These are phyloP conservation scores for Setophaga coronata DNA, from an alignment of 2,113 vertebrate species.

Conservation along the genomic window DNA sequence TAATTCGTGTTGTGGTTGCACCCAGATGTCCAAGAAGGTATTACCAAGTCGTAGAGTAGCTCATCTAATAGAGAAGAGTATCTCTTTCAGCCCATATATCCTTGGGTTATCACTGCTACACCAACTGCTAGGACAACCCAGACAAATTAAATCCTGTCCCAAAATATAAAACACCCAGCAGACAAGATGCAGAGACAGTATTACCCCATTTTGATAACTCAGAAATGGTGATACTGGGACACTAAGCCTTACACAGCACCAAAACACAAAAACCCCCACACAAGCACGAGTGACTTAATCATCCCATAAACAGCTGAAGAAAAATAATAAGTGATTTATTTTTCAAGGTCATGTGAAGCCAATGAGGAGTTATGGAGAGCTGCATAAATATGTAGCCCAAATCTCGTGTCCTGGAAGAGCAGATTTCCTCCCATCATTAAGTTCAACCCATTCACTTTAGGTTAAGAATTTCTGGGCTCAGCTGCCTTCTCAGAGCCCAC, in stretches of 20 bases:
- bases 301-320: neutral
- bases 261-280: neutral
- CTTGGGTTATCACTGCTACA: neutral
- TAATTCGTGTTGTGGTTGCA: neutral
- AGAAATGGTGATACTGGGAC: neutral
- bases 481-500: neutral
- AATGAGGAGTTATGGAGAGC: neutral
- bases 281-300: neutral
- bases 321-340: neutral
- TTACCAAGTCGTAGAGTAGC: fast-evolving
- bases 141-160: neutral
- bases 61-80: neutral
- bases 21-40: neutral
- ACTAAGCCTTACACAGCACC: neutral
- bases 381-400: neutral
- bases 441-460: neutral
- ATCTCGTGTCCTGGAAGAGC: neutral
- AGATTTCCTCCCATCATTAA: neutral
- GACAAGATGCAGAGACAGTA: neutral
- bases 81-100: neutral
- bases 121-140: fast-evolving
- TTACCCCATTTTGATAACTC: neutral
- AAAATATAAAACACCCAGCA: neutral
- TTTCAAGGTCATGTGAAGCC: neutral
- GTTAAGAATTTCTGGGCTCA: neutral